Evolutionary conservation across 2,888 invertebrate species (phyloP), one percentile per base, ranked within the genome.

Genomic region (Lycia hirtaria): DNA sequence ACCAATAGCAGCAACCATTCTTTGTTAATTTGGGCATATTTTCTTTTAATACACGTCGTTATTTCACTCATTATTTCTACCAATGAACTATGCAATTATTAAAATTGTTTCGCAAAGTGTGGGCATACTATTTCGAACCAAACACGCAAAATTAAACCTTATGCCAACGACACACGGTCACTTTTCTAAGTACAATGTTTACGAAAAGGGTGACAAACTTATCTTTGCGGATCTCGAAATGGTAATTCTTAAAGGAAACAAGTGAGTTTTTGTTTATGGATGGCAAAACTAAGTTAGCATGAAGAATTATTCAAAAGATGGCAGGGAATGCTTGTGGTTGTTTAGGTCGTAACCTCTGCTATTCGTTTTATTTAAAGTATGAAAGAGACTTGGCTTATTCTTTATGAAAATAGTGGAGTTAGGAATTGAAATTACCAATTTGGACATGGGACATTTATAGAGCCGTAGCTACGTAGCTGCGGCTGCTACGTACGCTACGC

Each of bases 61-160:
- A 20, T 45, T 40, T 14, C 3, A 19, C 15, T 5, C 12, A 14
- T 33, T 4, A 15, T 47, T 32, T 10, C 19, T 35, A 28, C 26
- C 30, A 12, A 35, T 48, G 41, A 61, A 50, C 43, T 52, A 58
- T 56, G 50, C 45, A 47, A 62, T 62, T 50, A 59, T 45, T 45
- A 56, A 52, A 58, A 58, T 58, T 45, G 38, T 55, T 53, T 49
- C 43, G 28, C 37, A 53, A 49, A 53, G 26, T 44, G 22, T 49
- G 20, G 7, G 24, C 37, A 35, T 32, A 45, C 6, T 15, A 9
- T 15, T 26, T 5, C 3, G 0, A 17, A 10, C 2, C 9, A 37
- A 3, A 41, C 41, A 17, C n/a, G 26, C 41, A 3, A 17, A 41
- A 59, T 30, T 12, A n/a, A 14, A 45, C 52, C 20, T 19, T 41